phyloP scores from a whole-genome alignment of 2,797 vertebrate species.

The Peromyscus nudipes region DNA sequence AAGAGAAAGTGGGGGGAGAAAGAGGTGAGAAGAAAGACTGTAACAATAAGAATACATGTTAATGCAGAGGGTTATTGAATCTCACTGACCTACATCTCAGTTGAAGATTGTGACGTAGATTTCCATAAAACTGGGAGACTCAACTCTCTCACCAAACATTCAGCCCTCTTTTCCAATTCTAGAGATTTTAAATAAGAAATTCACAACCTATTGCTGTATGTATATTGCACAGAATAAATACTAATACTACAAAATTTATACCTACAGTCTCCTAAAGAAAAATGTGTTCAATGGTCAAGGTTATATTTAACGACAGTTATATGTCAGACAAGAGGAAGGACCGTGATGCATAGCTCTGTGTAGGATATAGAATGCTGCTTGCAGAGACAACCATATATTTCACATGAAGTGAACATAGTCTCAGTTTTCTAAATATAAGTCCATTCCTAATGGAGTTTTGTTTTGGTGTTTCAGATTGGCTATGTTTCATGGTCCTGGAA shows the following conservation, averaged over 20 bases:
- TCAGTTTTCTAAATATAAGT: neutral
- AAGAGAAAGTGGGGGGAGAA: no score
- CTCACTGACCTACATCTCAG: neutral
- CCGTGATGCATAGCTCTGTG: neutral
- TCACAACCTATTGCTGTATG: neutral
- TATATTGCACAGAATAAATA: neutral
- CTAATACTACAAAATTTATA: neutral
- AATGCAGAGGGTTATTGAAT: neutral
- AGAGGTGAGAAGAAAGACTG: neutral
- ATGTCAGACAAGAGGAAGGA: neutral
- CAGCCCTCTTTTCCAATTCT: neutral
- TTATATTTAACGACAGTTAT: neutral
- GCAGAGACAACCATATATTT: neutral
- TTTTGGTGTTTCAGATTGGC: neutral
- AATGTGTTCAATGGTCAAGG: neutral
- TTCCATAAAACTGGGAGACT: accelerated
- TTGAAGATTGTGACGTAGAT: neutral
- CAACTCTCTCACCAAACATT: neutral
- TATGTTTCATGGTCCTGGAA: neutral
- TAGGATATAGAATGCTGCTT: neutral
- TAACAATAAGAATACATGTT: neutral
- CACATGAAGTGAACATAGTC: neutral
- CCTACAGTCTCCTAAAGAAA: neutral
- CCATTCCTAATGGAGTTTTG: neutral
- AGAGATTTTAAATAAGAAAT: neutral